Evolutionary conservation across 2,888 invertebrate genomes (phyloP).

Genomic region (Caradrina clavipalpis): DNA sequence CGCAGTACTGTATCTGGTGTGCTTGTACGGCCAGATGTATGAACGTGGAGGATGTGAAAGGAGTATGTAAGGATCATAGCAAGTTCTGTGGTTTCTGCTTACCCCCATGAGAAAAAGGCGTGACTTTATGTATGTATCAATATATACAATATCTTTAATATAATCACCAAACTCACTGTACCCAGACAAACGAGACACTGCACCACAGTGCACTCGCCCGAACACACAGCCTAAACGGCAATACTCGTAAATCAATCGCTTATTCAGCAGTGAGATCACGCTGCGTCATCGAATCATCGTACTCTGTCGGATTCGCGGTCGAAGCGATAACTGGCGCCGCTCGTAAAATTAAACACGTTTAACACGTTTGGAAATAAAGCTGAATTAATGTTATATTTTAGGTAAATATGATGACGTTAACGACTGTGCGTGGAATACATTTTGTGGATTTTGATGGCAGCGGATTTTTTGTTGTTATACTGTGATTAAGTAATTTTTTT

Average conservation of each 20-base stretch:
- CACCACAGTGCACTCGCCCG: slow-evolving; percentile 47
- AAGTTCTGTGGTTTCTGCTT: no score
- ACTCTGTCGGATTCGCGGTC: slow-evolving; percentile 57
- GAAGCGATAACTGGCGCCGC: slow-evolving; percentile 52
- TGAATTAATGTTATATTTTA: slow-evolving; percentile 55
- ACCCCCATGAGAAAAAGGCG: no score
- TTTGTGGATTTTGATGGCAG: slow-evolving; percentile 20
- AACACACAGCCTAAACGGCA: slow-evolving; percentile 51
- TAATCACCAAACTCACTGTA: not conserved
- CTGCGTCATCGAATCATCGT: slow-evolving; percentile 70
- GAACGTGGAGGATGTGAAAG: no score
- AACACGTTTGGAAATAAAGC: slow-evolving; percentile 59
- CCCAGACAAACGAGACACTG: not conserved
- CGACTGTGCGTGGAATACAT: slow-evolving; percentile 29
- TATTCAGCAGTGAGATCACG: slow-evolving; percentile 70
- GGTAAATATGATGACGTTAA: slow-evolving; percentile 57
- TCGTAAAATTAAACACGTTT: slow-evolving; percentile 59
- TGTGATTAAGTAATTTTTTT: no score
- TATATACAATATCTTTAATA: no score
- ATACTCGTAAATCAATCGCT: slow-evolving; percentile 74
- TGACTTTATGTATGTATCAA: no score
- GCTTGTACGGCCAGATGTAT: no score
- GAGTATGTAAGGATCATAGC: no score
- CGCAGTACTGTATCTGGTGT: no score
- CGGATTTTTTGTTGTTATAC: not conserved